Conservation (phyloP, 2,888 invertebrate genomes). For the Chaetogeoica ovagalla region DNA sequence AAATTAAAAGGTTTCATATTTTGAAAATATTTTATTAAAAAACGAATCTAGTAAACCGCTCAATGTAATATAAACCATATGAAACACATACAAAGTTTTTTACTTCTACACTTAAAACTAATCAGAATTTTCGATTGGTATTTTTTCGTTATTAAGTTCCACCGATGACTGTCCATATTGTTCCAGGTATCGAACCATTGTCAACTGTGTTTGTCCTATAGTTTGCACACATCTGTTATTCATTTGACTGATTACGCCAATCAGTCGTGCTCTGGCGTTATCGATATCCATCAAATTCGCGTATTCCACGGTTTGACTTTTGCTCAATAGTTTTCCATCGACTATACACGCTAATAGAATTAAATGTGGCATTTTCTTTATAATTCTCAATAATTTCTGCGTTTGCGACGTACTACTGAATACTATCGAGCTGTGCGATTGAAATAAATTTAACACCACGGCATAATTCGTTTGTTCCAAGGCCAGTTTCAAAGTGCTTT, state of each 20-base stretch:
- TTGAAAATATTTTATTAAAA: conserved; percentile 29
- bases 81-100: neutral
- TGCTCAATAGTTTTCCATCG: conserved; percentile 70
- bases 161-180: conserved; percentile 25
- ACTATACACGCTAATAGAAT: conserved; percentile 74
- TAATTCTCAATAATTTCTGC: conserved; percentile 66
- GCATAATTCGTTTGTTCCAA: conserved; percentile 71
- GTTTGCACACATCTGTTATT: conserved; percentile 35
- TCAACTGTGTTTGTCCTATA: conserved; percentile 48
- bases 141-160: conserved; percentile 28
- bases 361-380: conserved; percentile 73
- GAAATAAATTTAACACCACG: conserved; percentile 68
- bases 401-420: conserved; percentile 72
- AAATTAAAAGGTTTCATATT: conserved; percentile 1
- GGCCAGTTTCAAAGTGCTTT: conserved; percentile 69
- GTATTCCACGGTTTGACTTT: conserved; percentile 70
- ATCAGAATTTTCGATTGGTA: conserved; percentile 4
- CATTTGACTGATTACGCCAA: conserved; percentile 58
- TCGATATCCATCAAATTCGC: conserved; percentile 70
- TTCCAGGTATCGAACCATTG: conserved; percentile 47
- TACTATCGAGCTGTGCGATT: conserved; percentile 68
- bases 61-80: neutral
- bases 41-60: conserved; percentile 4
- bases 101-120: neutral
- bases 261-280: conserved; percentile 69